Conservation (phyloP, 2,113 vertebrate species). For the Tauraco erythrolophus region DNA sequence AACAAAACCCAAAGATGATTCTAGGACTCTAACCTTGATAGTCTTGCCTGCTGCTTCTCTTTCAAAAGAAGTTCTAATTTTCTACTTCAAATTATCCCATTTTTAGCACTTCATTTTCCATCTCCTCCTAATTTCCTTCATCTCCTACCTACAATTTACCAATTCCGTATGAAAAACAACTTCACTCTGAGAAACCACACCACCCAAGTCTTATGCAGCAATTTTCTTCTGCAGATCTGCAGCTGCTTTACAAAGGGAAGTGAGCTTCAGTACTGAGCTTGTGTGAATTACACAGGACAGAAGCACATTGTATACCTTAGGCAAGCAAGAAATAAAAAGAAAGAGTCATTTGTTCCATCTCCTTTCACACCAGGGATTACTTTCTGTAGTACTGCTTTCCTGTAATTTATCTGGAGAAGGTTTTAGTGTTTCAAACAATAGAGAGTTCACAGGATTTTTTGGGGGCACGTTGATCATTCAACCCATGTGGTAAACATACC, state of each 20-base stretch:
- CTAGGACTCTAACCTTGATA: not conserved
- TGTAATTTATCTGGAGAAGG: not conserved
- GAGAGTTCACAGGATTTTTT: fast-evolving
- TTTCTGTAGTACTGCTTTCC: not conserved
- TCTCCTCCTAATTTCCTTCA: not conserved
- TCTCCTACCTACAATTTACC: not conserved
- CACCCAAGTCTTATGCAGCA: not conserved
- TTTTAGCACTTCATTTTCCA: not conserved
- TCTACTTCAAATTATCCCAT: not conserved
- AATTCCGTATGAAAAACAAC: not conserved
- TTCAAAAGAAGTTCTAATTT: not conserved
- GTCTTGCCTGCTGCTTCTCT: not conserved
- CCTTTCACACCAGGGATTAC: not conserved
- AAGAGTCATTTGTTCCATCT: not conserved
- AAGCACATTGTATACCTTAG: not conserved
- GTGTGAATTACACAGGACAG: not conserved
- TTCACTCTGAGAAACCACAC: not conserved
- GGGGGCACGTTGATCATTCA: not conserved
- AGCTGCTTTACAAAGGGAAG: not conserved
- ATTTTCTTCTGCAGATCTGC: not conserved
- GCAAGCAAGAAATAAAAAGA: not conserved
- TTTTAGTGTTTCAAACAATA: not conserved
- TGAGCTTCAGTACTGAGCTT: not conserved
- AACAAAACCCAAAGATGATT: fast-evolving
- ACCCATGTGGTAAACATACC: not conserved